Evolutionary conservation across 1,140 invertebrate genomes (phyloP), one percentile per base, ranked within the genome.

Genomic region (Conopomorpha cramerella): DNA sequence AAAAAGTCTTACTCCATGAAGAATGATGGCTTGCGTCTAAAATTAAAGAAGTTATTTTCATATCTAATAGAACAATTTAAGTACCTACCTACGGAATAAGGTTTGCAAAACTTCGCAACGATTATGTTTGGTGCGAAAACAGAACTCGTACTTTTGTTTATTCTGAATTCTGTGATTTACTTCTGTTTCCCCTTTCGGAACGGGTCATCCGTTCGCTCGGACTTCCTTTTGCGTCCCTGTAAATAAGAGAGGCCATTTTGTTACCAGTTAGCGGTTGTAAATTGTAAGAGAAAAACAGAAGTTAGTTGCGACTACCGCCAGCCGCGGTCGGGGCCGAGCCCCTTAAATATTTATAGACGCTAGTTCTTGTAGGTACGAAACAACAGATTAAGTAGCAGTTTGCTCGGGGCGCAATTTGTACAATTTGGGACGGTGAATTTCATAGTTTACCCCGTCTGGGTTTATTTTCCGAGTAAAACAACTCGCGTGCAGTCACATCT

Each of bases 111-210:
- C n/a, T n/a, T n/a, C n/a, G n/a, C n/a, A n/a, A n/a, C n/a, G n/a
- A n/a, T n/a, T n/a, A n/a, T n/a, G n/a, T n/a, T n/a, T n/a, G n/a
- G n/a, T n/a, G n/a, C n/a, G 45, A 51, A 57, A 47, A 45, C 59
- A 56, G 59, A 55, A 58, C 56, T 58, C 42, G 25, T 27, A 52
- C 60, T 59, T 60, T 46, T 49, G 52, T 51, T 63, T 51, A 51
- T 52, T 53, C 58, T 62, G 46, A 60, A 64, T 62, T 57, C 45
- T 37, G 47, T 62, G 65, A 72, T 72, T 72, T 66, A 66, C 56
- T 54, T 56, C 48, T 44, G 54, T 60, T 65, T 63, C 50, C 10
- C 28, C 59, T 45, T 55, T 48, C 36, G 32, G 41, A 38, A 47
- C 49, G 48, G 46, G 39, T 51, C 49, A 51, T 63, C 56, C 58